Evolutionary conservation across 2,113 vertebrate species (phyloP).

Genomic region (Mungos mungo): DNA sequence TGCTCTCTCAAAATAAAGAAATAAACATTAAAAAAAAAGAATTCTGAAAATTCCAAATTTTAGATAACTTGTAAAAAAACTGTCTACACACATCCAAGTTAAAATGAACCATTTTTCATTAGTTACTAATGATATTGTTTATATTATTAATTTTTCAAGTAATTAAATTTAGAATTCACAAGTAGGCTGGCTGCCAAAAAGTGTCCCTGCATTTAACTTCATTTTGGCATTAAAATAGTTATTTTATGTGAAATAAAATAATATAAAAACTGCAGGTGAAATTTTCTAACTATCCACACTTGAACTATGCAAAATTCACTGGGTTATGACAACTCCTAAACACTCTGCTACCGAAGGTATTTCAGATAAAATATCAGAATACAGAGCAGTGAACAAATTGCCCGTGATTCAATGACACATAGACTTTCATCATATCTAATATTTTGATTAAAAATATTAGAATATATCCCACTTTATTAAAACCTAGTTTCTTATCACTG

Average conservation of each 20-base stretch:
- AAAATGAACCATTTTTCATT: neutral
- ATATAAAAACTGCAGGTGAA: neutral
- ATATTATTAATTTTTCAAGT: neutral
- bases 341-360: neutral
- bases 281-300: neutral
- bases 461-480: neutral
- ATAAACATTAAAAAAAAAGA: too few species aligned
- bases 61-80: neutral
- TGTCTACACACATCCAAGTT: neutral
- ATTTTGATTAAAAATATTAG: neutral
- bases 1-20: too few species aligned
- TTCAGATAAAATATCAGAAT: neutral
- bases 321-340: neutral
- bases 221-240: neutral
- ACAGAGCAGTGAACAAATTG: neutral
- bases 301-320: neutral
- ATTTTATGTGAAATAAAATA: neutral
- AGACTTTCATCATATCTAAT: neutral
- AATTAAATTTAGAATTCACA: constrained; percentile 1
- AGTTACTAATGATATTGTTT: neutral
- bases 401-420: neutral
- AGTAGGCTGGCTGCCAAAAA: neutral
- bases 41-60: neutral
- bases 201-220: neutral
- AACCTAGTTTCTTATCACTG: neutral